Base-by-base conservation (phyloP, 2,113 vertebrate genomes). In the Prunella fulvescens region DNA sequence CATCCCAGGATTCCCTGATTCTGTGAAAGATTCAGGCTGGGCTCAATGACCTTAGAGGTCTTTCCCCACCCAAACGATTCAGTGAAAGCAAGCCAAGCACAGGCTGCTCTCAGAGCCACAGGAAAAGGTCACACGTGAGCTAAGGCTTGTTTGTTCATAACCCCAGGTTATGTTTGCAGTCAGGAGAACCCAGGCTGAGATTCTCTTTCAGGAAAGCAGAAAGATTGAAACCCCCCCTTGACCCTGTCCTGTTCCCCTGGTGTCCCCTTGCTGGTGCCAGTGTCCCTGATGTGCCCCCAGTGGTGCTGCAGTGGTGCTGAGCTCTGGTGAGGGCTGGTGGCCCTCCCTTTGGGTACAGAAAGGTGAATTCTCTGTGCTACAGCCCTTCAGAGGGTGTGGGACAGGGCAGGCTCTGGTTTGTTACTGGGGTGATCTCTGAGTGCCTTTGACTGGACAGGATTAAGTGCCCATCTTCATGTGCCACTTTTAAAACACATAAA, bases 291-390 rank as follows among this genome's bases (percentile, higher is more conserved):
- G 15, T 9, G 53, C 31, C 19, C 28, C n/a, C n/a, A 6, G 66
- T n/a, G n/a, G n/a, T n/a, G 74, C 81, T 26, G 48, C 35, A 10
- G 53, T 2, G 61, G 1, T 17, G 53, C 73, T 19, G 61, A 57
- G 45, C 45, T 10, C 73, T 5, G 16, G 15, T 44, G 11, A 42
- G 37, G 18, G 57, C 29, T 12, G 7, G 1, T 23, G 28, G 16
- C 33, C 76, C 39, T n/a, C 14, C 3, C 0, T 14, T 26, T 5
- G 2, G 1, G 9, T 1, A 8, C 5, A 5, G 47, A 23, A 74
- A 84, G 6, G 48, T 33, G 53, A 64, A 58, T 33, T 35, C 5
- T 19, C 0, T 6, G 6, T 2, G 6, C 25, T 3, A 1, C 13
- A 53, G 24, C 29, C 9, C 48, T 51, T 9, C 66, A 14, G 70